phyloP scores from a whole-genome alignment of 2,797 vertebrate species.

The Rousettus madagascariensis region DNA sequence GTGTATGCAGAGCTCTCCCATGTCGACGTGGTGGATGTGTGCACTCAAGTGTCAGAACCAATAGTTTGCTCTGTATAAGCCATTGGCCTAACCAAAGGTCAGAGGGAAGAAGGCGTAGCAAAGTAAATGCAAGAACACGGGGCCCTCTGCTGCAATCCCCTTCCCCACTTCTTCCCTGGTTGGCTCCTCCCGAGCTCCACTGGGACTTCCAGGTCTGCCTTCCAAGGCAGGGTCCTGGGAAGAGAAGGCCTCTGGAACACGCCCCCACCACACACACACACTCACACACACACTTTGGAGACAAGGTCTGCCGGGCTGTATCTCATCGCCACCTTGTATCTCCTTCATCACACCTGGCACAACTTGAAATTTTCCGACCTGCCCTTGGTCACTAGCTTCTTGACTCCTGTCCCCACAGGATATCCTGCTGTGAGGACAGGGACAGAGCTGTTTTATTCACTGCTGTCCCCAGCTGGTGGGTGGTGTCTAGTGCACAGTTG shows the following conservation, averaged over 20 bases:
- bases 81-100: background rate
- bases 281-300: background rate
- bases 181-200: background rate
- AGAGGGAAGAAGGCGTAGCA: background rate
- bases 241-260: background rate
- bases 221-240: background rate
- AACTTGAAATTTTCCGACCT: background rate
- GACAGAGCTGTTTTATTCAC: rapidly evolving
- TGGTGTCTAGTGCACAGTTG: background rate
- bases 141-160: background rate
- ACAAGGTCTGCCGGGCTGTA: background rate
- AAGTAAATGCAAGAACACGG: background rate
- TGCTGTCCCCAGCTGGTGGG: background rate
- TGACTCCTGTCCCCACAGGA: background rate
- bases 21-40: background rate
- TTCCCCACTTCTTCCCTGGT: background rate
- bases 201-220: background rate
- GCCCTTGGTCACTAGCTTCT: background rate
- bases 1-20: background rate
- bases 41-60: background rate
- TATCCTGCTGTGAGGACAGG: background rate
- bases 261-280: no score
- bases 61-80: background rate
- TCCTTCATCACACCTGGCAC: background rate
- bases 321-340: background rate